Conservation (phyloP, 2,113 vertebrate genomes). For the Scartelaos histophorus region DNA sequence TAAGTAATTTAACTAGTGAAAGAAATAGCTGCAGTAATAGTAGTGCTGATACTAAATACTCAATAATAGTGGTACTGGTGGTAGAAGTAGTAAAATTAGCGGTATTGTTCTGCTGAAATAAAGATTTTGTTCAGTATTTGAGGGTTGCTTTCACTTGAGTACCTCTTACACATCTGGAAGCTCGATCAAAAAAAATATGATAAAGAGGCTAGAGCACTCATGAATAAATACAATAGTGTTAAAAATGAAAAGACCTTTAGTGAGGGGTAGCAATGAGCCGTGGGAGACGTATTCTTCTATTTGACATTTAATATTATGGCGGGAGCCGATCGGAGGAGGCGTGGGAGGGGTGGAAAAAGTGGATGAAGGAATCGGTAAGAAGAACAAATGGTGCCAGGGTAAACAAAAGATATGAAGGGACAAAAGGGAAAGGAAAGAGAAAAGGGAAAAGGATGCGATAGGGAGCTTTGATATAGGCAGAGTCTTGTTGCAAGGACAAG, state of each 20-base stretch:
- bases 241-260: slow-evolving; percentile 21
- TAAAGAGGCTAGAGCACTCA: slow-evolving; percentile 12
- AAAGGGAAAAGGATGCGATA: slow-evolving; percentile 7
- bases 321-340: slow-evolving; percentile 1
- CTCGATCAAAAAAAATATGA: not conserved
- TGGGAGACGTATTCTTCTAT: slow-evolving; percentile 18
- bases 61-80: no score
- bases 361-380: not conserved
- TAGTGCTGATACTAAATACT: no score
- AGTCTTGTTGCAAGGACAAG: slow-evolving; percentile 43
- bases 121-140: not conserved
- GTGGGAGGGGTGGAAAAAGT: not conserved
- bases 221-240: slow-evolving; percentile 34
- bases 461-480: not conserved
- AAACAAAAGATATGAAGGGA: slow-evolving; percentile 14
- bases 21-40: no score
- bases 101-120: not conserved
- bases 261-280: slow-evolving; percentile 11
- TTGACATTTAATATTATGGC: slow-evolving; percentile 26
- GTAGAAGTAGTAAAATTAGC: no score
- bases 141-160: not conserved
- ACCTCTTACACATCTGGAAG: not conserved
- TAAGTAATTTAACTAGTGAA: no score
- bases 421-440: slow-evolving; percentile 14
- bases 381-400: slow-evolving; percentile 1